Conservation (phyloP, 2,113 vertebrate genomes). For the Anhinga rufa region DNA sequence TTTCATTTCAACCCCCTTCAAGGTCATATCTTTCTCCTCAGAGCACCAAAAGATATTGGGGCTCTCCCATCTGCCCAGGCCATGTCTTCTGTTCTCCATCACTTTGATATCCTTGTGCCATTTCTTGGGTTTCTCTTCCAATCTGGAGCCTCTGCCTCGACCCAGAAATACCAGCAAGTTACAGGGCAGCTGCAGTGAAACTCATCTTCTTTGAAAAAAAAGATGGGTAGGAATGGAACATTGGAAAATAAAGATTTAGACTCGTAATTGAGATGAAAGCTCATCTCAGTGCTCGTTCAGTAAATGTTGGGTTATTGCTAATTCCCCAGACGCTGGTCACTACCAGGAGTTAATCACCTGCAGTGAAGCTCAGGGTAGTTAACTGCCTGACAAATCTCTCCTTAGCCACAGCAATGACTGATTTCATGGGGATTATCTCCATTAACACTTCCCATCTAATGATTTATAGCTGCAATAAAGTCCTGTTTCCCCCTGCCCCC, state of each 20-base stretch:
- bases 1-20: not conserved
- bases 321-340: slow-evolving; percentile 42
- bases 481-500: not conserved
- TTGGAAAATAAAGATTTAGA: slow-evolving; percentile 25
- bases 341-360: slow-evolving; percentile 54
- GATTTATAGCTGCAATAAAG: slow-evolving; percentile 42
- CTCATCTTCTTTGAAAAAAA: not conserved
- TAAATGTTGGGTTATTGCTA: slow-evolving; percentile 27
- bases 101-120: not conserved
- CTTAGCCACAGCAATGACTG: slow-evolving; percentile 36
- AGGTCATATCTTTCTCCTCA: not conserved
- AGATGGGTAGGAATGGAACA: not conserved
- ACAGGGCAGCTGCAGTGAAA: not conserved
- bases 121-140: not conserved
- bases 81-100: not conserved
- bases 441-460: slow-evolving; percentile 32
- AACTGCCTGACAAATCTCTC: slow-evolving; percentile 59
- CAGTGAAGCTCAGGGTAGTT: slow-evolving; percentile 33
- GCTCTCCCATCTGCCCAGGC: not conserved
- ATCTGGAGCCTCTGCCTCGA: not conserved
- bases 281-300: not conserved
- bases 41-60: not conserved
- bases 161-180: not conserved
- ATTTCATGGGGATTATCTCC: slow-evolving; percentile 56
- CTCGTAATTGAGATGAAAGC: slow-evolving; percentile 41